Evolutionary conservation across 2,113 vertebrate species (phyloP).

Genomic region (Pleuronectes platessa): DNA sequence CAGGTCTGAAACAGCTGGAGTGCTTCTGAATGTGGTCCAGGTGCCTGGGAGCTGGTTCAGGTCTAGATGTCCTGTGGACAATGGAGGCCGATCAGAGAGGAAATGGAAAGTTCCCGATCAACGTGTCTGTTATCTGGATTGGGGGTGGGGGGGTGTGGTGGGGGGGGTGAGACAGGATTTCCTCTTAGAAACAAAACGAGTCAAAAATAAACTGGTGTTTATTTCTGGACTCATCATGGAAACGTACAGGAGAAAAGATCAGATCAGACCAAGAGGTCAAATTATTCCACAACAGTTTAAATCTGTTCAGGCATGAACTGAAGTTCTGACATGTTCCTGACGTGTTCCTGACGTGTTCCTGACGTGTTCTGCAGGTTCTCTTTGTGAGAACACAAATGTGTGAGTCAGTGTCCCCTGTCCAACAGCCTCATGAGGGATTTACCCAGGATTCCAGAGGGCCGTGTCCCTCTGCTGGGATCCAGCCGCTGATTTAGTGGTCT

Average conservation of each 20-base stretch:
- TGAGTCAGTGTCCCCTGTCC: too few species aligned
- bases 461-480: background rate
- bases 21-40: too few species aligned
- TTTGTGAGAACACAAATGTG: too few species aligned
- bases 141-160: background rate
- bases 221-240: constrained; percentile 60
- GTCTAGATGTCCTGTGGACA: constrained; percentile 26
- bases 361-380: too few species aligned
- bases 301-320: too few species aligned
- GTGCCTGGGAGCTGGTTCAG: background rate
- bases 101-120: constrained; percentile 66
- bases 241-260: constrained; percentile 29
- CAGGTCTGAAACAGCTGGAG: too few species aligned
- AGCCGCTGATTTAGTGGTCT: constrained; percentile 31
- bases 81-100: constrained; percentile 48
- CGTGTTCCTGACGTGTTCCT: too few species aligned
- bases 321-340: too few species aligned
- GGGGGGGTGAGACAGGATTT: constrained; percentile 62
- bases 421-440: background rate
- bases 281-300: too few species aligned
- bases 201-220: constrained; percentile 51
- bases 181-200: constrained; percentile 61
- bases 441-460: background rate
- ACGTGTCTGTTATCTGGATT: too few species aligned
- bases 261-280: background rate